Evolutionary conservation across 2,113 vertebrate species (phyloP), one percentile per base, ranked within the genome.

Genomic region (Bettongia penicillata): DNA sequence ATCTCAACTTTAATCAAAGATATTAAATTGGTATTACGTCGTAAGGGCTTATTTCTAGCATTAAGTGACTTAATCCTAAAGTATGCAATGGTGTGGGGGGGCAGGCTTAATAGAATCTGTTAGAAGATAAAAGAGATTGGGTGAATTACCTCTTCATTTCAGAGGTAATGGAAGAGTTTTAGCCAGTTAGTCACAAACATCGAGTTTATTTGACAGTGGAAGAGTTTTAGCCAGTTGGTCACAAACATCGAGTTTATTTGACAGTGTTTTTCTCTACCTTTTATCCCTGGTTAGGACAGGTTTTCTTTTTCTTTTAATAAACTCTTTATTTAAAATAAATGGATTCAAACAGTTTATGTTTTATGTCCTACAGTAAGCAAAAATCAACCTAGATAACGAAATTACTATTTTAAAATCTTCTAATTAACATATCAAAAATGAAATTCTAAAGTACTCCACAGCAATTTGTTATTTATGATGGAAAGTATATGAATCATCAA

Each of bases 61-160:
- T 23, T 49, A 48, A 94, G 19, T 68, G n/a, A n/a, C 5, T 94
- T 53, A 43, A 7, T 96, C 90, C 47, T 43, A 61, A 90, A 91
- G 11, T 37, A 68, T 37, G 2, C 12, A 53, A 4, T 7, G 3
- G 8, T 23, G 53, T 22, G 53, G 4, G 0, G 61, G 31, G 61
- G 0, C 6, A 2, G 48, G 48, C 48, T 11, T 51, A 48, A 51
- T 1, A 61, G 9, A 61, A 28, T 49, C 9, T 93, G 26, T 92
- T 43, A 91, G 16, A 95, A 97, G 93, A 68, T 84, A 0, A 49
- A 89, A 95, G 53, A 95, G 47, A 96, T 90, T 0, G 31, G 0
- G 31, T 89, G 93, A 50, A 96, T 96, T 97, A 91, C 2, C 14
- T 89, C 55, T 96, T 51, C 90, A 47, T 96, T 93, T 50, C 28